phyloP scores from a whole-genome alignment of 2,888 invertebrate genomes.

The Nebria brevicollis region DNA sequence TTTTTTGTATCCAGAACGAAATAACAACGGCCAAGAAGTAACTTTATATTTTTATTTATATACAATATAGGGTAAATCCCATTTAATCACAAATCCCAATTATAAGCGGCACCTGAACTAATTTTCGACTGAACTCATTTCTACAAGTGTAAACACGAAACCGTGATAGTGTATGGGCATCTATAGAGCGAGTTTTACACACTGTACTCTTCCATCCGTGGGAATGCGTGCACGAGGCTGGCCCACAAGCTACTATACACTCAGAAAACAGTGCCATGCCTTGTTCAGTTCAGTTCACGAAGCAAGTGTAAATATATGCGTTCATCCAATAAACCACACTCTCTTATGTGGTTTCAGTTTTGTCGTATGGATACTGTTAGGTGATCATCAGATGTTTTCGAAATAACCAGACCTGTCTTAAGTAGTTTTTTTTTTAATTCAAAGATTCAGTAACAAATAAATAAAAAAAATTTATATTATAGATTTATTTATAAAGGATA shows the following conservation, averaged over 20 bases:
- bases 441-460: too few species aligned
- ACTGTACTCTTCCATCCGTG: neutral
- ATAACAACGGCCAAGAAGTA: neutral
- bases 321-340: conserved; percentile 13
- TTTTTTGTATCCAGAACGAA: neutral
- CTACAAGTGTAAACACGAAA: conserved; percentile 15
- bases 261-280: conserved; percentile 10
- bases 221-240: conserved; percentile 8
- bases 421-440: neutral
- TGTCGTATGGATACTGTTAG: neutral
- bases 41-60: neutral
- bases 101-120: conserved; percentile 39
- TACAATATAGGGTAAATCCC: neutral
- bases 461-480: too few species aligned
- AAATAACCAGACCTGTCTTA: neutral
- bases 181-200: conserved; percentile 3
- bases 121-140: conserved; percentile 21
- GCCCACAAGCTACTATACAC: neutral
- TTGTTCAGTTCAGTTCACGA: conserved; percentile 9
- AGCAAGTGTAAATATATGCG: conserved; percentile 12
- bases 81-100: neutral
- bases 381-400: neutral
- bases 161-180: neutral
- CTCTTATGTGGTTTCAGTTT: neutral
- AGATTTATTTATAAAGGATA: too few species aligned